Conservation (phyloP, 2,888 invertebrate genomes). For the Perizoma flavofasciatum region DNA sequence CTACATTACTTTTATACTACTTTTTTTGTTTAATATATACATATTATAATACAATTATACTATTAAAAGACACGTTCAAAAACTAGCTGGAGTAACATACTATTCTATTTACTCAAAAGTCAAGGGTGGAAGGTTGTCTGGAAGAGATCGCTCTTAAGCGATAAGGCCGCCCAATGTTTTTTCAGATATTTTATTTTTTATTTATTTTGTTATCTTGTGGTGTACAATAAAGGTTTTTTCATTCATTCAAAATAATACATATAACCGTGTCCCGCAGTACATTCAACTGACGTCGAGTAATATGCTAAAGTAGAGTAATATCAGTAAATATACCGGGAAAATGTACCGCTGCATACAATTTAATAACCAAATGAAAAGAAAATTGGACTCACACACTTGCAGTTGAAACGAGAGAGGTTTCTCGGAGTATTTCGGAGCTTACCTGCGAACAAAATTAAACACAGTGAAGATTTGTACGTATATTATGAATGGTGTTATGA, state of each 20-base stretch:
- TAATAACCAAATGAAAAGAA: slow-evolving; percentile 53
- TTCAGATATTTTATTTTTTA: too few relatives aligned
- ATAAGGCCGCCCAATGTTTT: too few relatives aligned
- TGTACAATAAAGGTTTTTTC: too few relatives aligned
- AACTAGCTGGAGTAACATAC: too few relatives aligned
- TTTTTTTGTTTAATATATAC: too few relatives aligned
- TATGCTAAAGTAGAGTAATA: slow-evolving; percentile 57
- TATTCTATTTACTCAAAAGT: too few relatives aligned
- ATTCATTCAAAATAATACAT: not conserved
- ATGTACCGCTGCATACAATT: slow-evolving; percentile 49
- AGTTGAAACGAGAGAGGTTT: slow-evolving; percentile 22
- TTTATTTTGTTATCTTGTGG: too few relatives aligned
- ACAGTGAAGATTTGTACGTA: slow-evolving; percentile 5
- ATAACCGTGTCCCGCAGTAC: slow-evolving; percentile 44
- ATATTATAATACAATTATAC: too few relatives aligned
- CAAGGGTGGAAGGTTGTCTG: too few relatives aligned
- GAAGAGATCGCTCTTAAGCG: too few relatives aligned
- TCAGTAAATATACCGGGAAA: slow-evolving; percentile 47
- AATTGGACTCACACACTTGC: slow-evolving; percentile 44
- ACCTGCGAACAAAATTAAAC: slow-evolving; percentile 43
- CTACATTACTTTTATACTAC: too few relatives aligned
- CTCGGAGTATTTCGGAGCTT: slow-evolving; percentile 32
- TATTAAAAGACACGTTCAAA: too few relatives aligned
- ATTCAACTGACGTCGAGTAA: slow-evolving; percentile 49
- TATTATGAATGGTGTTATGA: slow-evolving; percentile 9